Evolutionary conservation across 2,888 invertebrate genomes (phyloP), one percentile per base, ranked within the genome.

Genomic region (Amblyteles armatorius): DNA sequence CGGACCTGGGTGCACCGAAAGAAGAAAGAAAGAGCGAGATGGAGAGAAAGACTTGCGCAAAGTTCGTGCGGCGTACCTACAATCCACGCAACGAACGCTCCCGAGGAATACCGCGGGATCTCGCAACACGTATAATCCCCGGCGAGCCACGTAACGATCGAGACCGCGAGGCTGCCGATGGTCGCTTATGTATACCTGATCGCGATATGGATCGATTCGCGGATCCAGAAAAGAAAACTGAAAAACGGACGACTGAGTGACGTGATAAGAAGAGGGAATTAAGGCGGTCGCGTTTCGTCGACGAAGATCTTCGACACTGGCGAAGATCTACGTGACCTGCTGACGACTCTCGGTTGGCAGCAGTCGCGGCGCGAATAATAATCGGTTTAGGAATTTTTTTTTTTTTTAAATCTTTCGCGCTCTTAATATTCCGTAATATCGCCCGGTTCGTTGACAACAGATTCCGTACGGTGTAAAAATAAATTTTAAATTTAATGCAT

Each of bases 131-230:
- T 79, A 76, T 82, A 82, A 67, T 50, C 50, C 19, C 40, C 26
- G 81, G 36, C 67, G 50, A 69, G 73, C 77, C 50, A 82, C 82
- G 82, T 85, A 82, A 82, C 82, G 79, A 85, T 50, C 71, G 29
- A 72, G 80, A 73, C 78, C 84, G 68, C 74, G 69, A 33, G 40
- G 40, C 69, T 79, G 67, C 60, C 50, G 65, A 81, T 69, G 71
- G 26, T 78, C 73, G 68, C 26, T 60, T 60, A 26, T 50, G 9
- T 74, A 33, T 33, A 63, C 22, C 19, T 26, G 73, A 74, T 74
- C 80, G 81, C 79, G 85, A 85, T 85, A 82, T 67, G 57, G 76
- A 85, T 85, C 85, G 76, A 85, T 79, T 67, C 67, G 79, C 57
- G 67, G 60, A 82, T 79, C 71, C 22, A 78, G 26, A 11, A 71